phyloP scores from a whole-genome alignment of 2,797 vertebrate genomes.

The Acanthopagrus latus region DNA sequence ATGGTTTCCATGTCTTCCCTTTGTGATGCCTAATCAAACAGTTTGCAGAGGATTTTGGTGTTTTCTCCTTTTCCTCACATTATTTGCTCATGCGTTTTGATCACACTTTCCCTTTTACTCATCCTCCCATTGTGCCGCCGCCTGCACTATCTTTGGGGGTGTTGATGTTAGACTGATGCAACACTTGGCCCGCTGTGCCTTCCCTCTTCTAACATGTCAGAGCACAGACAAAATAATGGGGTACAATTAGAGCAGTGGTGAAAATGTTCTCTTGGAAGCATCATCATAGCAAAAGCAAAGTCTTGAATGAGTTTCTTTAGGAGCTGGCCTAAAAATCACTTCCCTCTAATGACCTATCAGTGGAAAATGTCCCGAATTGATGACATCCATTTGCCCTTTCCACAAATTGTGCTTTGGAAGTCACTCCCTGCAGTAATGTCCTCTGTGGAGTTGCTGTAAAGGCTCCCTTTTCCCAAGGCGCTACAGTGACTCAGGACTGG shows the following conservation, averaged over 20 bases:
- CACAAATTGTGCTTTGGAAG: conserved; percentile 65
- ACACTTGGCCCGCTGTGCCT: conserved; percentile 68
- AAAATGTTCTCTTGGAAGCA: conserved; percentile 63
- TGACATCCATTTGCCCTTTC: conserved; percentile 75
- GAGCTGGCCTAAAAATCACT: conserved; percentile 64
- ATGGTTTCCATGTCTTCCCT: conserved; percentile 18
- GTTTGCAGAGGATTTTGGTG: conserved; percentile 44
- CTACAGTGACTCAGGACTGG: conserved; percentile 30
- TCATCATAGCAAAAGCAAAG: conserved; percentile 53
- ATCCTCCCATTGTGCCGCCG: conserved; percentile 60
- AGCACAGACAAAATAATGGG: conserved; percentile 66
- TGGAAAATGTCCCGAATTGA: conserved; percentile 68
- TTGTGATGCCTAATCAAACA: conserved; percentile 36
- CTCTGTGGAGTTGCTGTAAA: conserved; percentile 61
- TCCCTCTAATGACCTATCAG: conserved; percentile 72
- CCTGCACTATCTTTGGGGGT: conserved; percentile 72
- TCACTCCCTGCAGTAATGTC: conserved; percentile 56
- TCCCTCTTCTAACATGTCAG: conserved; percentile 68
- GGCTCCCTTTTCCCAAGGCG: conserved; percentile 58
- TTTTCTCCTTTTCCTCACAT: conserved; percentile 38
- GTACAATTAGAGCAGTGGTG: conserved; percentile 60
- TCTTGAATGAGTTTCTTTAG: conserved; percentile 64
- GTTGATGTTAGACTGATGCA: conserved; percentile 80
- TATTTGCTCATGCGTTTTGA: conserved; percentile 62
- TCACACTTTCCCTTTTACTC: conserved; percentile 42